phyloP scores from a whole-genome alignment of 2,113 vertebrate species.

The Engystomops pustulosus region DNA sequence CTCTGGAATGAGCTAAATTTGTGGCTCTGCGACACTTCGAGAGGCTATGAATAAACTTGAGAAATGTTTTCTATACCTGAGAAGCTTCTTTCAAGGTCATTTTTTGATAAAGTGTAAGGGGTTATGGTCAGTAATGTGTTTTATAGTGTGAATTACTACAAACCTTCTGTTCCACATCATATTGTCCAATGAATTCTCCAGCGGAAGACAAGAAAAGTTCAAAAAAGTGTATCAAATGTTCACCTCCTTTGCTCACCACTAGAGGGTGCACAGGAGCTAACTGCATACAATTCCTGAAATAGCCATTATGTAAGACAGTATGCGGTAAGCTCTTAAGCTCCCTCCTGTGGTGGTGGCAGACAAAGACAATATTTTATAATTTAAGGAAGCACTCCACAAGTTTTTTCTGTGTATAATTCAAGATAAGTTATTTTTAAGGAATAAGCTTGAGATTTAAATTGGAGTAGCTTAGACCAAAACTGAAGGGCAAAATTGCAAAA shows the following conservation, averaged over 20 bases:
- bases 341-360: neutral
- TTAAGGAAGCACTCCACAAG: no score
- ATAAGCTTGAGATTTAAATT: no score
- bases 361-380: no score
- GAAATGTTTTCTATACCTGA: constrained; percentile 86
- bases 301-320: no score
- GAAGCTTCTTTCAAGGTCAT: constrained; percentile 69
- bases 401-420: no score
- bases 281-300: no score
- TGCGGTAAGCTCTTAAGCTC: neutral
- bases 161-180: neutral
- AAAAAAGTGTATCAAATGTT: neutral
- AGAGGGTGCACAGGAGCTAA: no score
- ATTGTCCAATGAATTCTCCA: neutral
- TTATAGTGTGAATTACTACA: no score
- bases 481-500: no score
- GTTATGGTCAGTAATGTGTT: no score
- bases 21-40: constrained; percentile 94
- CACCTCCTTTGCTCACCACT: neutral
- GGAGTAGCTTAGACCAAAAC: no score
- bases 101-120: neutral
- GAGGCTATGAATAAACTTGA: constrained; percentile 96
- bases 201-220: neutral
- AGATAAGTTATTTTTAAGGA: no score
- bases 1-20: constrained; percentile 92